A percentile compares a stretch with the other conserved stretches of the same genome.
Conservation (phyloP, 2,797 vertebrate species). For the Propithecus perrieri region DNA sequence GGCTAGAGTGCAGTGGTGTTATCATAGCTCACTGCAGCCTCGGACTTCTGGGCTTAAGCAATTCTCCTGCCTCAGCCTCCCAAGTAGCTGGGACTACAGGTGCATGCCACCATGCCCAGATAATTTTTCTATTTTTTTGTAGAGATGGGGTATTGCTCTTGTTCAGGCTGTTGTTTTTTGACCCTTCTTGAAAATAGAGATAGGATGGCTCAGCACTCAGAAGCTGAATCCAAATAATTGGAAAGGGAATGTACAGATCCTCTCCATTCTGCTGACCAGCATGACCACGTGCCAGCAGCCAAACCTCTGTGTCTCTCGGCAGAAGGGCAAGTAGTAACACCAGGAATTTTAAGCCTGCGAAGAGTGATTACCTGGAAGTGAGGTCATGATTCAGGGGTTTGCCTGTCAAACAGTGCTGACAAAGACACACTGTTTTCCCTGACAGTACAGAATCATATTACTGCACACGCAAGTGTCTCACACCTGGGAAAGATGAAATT, state of each 20-base stretch:
- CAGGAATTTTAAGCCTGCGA: not conserved
- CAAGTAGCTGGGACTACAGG: too few species aligned
- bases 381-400: conserved; percentile 54
- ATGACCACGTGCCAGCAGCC: rapidly evolving
- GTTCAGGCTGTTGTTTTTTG: not conserved
- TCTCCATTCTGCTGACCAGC: not conserved
- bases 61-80: too few species aligned
- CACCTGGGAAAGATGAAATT: conserved; percentile 81
- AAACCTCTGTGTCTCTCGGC: not conserved
- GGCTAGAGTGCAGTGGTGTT: too few species aligned
- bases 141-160: too few species aligned
- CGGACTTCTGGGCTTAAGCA: too few species aligned
- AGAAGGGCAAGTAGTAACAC: conserved; percentile 25
- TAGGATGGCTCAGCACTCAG: not conserved
- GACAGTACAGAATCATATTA: conserved; percentile 64
- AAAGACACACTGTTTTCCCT: conserved; percentile 71
- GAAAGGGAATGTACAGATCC: not conserved
- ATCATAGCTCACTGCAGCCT: too few species aligned
- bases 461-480: conserved; percentile 76
- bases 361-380: not conserved
- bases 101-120: too few species aligned
- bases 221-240: not conserved
- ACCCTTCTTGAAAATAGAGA: not conserved
- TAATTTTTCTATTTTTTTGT: too few species aligned
- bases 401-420: conserved; percentile 54